Evolutionary conservation across 2,797 vertebrate genomes (phyloP).

Genomic region (Megaceryle alcyon): DNA sequence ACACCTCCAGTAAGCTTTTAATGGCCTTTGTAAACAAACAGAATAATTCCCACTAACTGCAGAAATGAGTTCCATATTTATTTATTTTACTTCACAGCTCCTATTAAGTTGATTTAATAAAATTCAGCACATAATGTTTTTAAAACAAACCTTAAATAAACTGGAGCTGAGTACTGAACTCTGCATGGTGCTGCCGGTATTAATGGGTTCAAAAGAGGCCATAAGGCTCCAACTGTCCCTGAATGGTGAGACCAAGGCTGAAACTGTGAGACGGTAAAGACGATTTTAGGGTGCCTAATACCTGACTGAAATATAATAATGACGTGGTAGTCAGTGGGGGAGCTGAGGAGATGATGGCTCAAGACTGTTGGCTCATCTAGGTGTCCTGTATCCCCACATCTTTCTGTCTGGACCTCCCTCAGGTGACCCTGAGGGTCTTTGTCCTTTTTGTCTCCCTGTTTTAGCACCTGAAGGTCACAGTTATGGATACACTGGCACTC

Average conservation of each 20-base stretch:
- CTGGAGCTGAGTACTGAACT: conserved; percentile 37
- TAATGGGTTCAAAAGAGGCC: conserved; percentile 28
- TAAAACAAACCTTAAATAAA: conserved; percentile 66
- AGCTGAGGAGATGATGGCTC: neutral
- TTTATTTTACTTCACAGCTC: conserved; percentile 70
- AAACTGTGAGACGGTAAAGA: neutral
- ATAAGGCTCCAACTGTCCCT: neutral
- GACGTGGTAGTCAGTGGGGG: fast-evolving
- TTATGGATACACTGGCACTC: neutral
- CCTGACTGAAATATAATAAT: neutral
- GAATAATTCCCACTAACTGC: conserved; percentile 70
- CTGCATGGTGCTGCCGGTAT: conserved; percentile 7
- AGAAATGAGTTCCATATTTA: conserved; percentile 73
- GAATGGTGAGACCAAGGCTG: neutral
- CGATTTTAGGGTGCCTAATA: neutral
- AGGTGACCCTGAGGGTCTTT: neutral
- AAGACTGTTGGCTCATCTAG: neutral
- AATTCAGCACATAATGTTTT: conserved; percentile 60
- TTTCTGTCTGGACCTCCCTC: neutral
- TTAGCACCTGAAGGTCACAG: neutral
- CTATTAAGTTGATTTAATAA: conserved; percentile 75
- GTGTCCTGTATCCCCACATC: fast-evolving
- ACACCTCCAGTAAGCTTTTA: conserved; percentile 70
- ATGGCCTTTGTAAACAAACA: conserved; percentile 71
- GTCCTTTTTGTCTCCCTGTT: neutral